Base-by-base conservation (phyloP, 2,888 invertebrate genomes). In the Julus scanicus region DNA sequence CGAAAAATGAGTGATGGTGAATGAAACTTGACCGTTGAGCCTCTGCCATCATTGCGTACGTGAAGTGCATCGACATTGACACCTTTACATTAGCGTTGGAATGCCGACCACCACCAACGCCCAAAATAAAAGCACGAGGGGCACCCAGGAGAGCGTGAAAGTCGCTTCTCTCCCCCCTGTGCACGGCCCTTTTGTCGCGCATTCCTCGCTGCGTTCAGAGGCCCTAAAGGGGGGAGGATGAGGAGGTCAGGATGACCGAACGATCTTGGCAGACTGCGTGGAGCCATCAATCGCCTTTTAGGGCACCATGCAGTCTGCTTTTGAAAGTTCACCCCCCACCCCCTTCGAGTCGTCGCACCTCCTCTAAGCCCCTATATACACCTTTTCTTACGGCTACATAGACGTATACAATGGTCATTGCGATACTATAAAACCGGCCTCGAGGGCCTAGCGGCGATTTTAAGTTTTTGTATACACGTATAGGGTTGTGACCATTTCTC, bases 251-350 rank as follows among this genome's bases (percentile, higher is more conserved):
- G 71, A 71, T 71, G 71, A 71, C 71, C 71, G 71, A 71, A 71
- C 84, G 84, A 49, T 86, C 84, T 89, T 88, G 87, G 40, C 80
- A 89, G 89, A 89, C 89, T 87, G 89, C 89, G 48, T 87, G 89
- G 89, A 89, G 89, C 89, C 89, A 44, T 40, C 63, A 83, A 80
- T 87, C 48, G 87, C 49, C 37, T 15, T 15, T 39, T 86, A 57
- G 53, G 88, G 88, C 88, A 88, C 88, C 88, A 80, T 44, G 88
- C 88, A 88, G 88, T 88, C 88, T 88, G 53, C 84, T 49, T 37
- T 88, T 39, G 40, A 87, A 57, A 87, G 1, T 49, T 6, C 0
- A 29, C 53, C 44, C 20, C 15, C 53, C n/a, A 13, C 48, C 57
- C 37, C 37, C 80, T 15, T 15, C 15, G 9, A 63, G 63, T 63